Conservation (phyloP, 2,888 invertebrate species). For the Prosopocoilus inquinatus region DNA sequence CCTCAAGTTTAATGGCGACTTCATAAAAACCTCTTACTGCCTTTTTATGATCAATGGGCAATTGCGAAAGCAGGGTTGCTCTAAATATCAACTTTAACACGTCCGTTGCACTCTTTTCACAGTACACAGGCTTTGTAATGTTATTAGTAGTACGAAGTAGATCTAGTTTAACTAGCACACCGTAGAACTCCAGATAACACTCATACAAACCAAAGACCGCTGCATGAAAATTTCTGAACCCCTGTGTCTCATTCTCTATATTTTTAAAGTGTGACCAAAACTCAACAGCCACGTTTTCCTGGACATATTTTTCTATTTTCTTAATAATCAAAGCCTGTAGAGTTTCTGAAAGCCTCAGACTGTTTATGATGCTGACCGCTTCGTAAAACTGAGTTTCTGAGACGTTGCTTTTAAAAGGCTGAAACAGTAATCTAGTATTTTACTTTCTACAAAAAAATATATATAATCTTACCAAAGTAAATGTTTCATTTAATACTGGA, state of each 20-base stretch:
- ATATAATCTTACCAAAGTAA: constrained; percentile 24
- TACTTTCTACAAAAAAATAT: not conserved
- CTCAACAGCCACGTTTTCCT: constrained; percentile 59
- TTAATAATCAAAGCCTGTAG: constrained; percentile 50
- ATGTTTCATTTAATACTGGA: constrained; percentile 39
- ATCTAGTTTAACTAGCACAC: constrained; percentile 57
- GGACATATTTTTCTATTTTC: constrained; percentile 60
- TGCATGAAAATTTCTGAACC: constrained; percentile 64
- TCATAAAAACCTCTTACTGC: constrained; percentile 75
- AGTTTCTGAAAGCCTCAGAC: constrained; percentile 38
- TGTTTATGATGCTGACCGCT: constrained; percentile 41
- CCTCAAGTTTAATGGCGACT: constrained; percentile 62
- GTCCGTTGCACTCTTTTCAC: constrained; percentile 55
- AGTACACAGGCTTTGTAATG: constrained; percentile 54
- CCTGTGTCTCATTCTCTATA: constrained; percentile 55
- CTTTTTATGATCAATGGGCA: constrained; percentile 67
- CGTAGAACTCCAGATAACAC: constrained; percentile 56
- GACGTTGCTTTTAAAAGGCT: constrained; percentile 19
- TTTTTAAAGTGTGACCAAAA: constrained; percentile 67
- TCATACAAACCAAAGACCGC: constrained; percentile 66
- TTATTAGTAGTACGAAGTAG: constrained; percentile 53
- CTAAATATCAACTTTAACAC: constrained; percentile 66
- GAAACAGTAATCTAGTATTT: constrained; percentile 10
- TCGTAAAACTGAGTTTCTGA: constrained; percentile 44
- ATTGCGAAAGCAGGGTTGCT: constrained; percentile 66